phyloP scores from a whole-genome alignment of 2,113 vertebrate species.

The Tapirus terrestris region DNA sequence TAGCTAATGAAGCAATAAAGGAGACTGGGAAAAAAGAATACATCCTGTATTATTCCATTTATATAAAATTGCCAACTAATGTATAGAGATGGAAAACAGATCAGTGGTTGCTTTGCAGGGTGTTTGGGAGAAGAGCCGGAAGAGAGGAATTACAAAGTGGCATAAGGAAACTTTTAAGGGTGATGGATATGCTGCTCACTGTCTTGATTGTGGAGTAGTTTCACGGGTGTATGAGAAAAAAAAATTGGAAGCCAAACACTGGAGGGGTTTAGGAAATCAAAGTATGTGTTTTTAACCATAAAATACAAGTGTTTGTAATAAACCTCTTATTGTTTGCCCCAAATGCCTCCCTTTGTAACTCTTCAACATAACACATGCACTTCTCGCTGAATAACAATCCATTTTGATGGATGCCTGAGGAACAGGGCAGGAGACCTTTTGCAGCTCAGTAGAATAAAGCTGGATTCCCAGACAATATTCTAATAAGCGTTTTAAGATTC shows the following conservation, averaged over 20 bases:
- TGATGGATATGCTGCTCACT: neutral
- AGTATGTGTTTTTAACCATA: constrained; percentile 81
- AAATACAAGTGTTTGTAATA: constrained; percentile 78
- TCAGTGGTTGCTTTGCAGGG: neutral
- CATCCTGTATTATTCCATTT: neutral
- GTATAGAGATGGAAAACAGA: neutral
- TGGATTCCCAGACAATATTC: constrained; percentile 76
- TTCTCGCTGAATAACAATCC: constrained; percentile 73
- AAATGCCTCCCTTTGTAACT: constrained; percentile 77
- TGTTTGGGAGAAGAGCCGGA: neutral
- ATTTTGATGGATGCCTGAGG: constrained; percentile 70
- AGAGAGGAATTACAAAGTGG: neutral
- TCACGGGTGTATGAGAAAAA: neutral
- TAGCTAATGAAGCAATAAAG: neutral
- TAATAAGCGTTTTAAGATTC: constrained; percentile 77
- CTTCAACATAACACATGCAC: constrained; percentile 82
- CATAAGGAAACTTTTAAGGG: neutral
- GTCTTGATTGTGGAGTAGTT: neutral
- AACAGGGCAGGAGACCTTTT: constrained; percentile 72
- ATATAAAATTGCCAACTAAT: neutral
- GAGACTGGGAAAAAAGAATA: neutral
- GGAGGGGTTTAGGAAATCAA: constrained; percentile 80
- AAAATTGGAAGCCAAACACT: constrained; percentile 77
- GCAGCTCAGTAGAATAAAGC: constrained; percentile 82
- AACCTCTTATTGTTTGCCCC: constrained; percentile 77